Base-by-base conservation (phyloP, 2,888 invertebrate genomes). In the Ceraclea dissimilis region DNA sequence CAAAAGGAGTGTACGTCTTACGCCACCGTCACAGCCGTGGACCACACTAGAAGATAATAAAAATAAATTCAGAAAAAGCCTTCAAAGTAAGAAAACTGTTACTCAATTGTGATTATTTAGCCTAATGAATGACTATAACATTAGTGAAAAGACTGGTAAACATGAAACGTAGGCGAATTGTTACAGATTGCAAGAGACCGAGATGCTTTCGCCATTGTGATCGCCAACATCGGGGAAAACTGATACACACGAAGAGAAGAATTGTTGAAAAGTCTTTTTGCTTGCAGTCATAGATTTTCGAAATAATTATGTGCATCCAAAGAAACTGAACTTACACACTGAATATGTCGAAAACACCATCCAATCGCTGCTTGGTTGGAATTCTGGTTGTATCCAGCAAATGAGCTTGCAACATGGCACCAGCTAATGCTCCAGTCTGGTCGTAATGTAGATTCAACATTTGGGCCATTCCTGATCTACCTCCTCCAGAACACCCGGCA, bases 361-460 rank as follows among this genome's bases (percentile, higher is more conserved):
- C 88, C 16, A 82, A 81, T 58, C 89, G 87, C 0, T 80, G 76
- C 49, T 83, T 79, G 17, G 90, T 75, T 47, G 82, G 78, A 17
- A 83, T 83, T 54, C 90, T 83, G 56, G 90, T 81, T 63, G 84
- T 83, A 69, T 96, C 96, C 67, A 96, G 75, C 59, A 94, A 72
- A 0, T 61, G 56, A 10, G 73, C 90, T 79, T 96, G 95, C 26
- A 95, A 79, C 1, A 93, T 93, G 0, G 93, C 93, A 0, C 93
- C 92, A 2, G 90, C 90, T 54, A 96, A 84, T 63, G 88, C 86
- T 21, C 95, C 95, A 48, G 90, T 88, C 66, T 94, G 92, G 74
- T 97, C 96, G 71, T 95, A 95, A 71, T 97, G 96, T 63, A 98
- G 73, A 54, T 93, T 93, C 64, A 93, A 86, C n/a, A 96, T 80